A percentile compares a stretch with the other conserved stretches of the same genome.
Conservation (phyloP, 2,797 vertebrate species). For the Megaceryle alcyon region DNA sequence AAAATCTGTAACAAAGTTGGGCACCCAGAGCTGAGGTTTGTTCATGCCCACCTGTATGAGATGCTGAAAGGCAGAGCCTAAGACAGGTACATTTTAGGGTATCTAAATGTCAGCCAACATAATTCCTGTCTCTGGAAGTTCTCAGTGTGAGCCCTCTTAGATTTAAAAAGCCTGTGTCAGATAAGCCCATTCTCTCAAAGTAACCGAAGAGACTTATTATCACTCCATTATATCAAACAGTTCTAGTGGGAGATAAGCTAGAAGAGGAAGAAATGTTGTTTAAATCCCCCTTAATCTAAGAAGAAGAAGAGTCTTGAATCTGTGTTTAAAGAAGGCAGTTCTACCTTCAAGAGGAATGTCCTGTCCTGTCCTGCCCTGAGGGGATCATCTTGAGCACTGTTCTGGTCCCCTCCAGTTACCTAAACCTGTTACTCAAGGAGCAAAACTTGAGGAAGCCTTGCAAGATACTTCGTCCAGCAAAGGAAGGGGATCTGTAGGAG, state of each 20-base stretch:
- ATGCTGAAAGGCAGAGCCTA: not conserved
- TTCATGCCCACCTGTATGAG: not conserved
- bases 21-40: not conserved
- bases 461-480: not conserved
- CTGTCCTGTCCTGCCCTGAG: not conserved
- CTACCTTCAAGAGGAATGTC: not conserved
- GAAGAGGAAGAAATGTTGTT: not conserved
- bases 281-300: not conserved
- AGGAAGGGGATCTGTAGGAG: not conserved
- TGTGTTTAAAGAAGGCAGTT: not conserved
- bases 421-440: not conserved
- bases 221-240: not conserved
- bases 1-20: not conserved
- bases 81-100: not conserved
- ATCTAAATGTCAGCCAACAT: not conserved
- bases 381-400: not conserved
- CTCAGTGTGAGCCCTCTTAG: not conserved
- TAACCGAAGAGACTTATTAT: not conserved
- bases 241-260: not conserved
- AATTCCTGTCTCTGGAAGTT: conserved; percentile 34
- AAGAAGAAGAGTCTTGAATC: not conserved
- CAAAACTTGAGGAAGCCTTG: not conserved
- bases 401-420: not conserved
- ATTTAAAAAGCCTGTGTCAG: conserved; percentile 10
- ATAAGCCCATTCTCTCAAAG: not conserved